Percentiles rank a stretch among this genome's conserved stretches.
These are phyloP conservation scores for Lophura swinhoii DNA, from an alignment of 2,797 vertebrate species.

Conservation along the genomic window DNA sequence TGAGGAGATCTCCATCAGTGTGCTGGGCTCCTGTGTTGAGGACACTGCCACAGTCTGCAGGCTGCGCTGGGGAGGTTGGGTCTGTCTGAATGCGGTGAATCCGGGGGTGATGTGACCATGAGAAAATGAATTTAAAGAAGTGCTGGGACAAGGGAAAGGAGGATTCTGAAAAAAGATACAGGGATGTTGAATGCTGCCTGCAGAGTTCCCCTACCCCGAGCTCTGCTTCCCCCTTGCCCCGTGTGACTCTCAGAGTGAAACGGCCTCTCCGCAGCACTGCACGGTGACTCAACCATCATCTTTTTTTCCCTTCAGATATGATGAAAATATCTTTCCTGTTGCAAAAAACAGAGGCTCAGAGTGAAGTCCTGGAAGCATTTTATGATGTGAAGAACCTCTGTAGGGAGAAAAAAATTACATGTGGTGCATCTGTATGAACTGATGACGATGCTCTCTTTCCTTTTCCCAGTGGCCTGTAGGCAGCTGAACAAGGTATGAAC, in stretches of 20 bases:
- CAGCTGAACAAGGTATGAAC: slow-evolving; percentile 34
- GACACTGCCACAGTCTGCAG: not conserved
- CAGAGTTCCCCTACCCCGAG: not conserved
- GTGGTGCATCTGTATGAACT: not conserved
- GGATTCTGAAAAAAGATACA: fast-evolving
- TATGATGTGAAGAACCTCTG: not conserved
- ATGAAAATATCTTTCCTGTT: not conserved
- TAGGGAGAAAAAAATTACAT: not conserved
- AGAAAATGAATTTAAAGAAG: not conserved
- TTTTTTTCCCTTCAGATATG: not conserved
- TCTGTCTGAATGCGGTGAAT: not conserved
- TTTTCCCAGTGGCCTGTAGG: slow-evolving; percentile 33
- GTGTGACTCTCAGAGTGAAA: not conserved
- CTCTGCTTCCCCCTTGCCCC: not conserved
- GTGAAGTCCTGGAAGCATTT: not conserved
- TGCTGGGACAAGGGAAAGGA: not conserved
- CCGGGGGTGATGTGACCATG: fast-evolving
- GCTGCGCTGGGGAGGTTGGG: not conserved
- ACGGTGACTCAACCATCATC: not conserved
- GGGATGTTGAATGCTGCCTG: not conserved
- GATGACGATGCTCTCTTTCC: not conserved
- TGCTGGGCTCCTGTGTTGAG: fast-evolving
- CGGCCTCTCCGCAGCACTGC: not conserved
- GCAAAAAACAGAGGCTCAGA: not conserved
- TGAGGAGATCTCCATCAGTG: not conserved